Base-by-base conservation (phyloP, 2,888 invertebrate genomes). In the Drosophila neonasuta region DNA sequence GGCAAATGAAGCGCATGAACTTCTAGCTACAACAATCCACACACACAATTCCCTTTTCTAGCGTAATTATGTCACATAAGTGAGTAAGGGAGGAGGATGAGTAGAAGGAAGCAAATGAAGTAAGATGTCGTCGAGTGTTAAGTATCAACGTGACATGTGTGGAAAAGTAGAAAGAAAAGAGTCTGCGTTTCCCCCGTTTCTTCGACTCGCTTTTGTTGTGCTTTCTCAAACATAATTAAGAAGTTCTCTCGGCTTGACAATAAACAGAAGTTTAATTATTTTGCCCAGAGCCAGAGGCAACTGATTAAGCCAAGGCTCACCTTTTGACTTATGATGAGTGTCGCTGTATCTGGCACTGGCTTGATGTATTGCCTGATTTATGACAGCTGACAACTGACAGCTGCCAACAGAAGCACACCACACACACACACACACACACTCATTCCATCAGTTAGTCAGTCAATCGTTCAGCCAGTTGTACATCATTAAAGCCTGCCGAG, bases 231-330 rank as follows among this genome's bases (percentile, higher is more conserved):
- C 80, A 85, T 83, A 83, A 80, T 83, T 85, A 86, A 80, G 87
- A 80, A 86, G 71, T 69, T 74, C 64, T 44, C 45, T 51, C 36
- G 49, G 51, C 68, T 68, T 71, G 84, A 85, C 80, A 83, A 79
- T 87, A 85, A 83, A 79, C 84, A 85, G 82, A 87, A 86, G 86
- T 86, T 84, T 83, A 85, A 84, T 87, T 84, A 87, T 87, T 83
- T 78, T 69, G 72, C 78, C 61, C 44, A 41, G 41, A 46, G 59
- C 54, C 67, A 51, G 9, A 20, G 48, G 58, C 48, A 63, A 65
- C 67, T 74, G 72, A 79, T 84, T 86, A 77, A 82, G 79, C 65
- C 72, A 57, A 71, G 74, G 78, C 79, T 82, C 85, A 82, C 87
- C 87, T 83, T 86, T 85, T 83, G 87, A 87, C 85, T 87, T 85